Base-by-base conservation (phyloP, 2,113 vertebrate genomes). In the Danionella cerebrum region DNA sequence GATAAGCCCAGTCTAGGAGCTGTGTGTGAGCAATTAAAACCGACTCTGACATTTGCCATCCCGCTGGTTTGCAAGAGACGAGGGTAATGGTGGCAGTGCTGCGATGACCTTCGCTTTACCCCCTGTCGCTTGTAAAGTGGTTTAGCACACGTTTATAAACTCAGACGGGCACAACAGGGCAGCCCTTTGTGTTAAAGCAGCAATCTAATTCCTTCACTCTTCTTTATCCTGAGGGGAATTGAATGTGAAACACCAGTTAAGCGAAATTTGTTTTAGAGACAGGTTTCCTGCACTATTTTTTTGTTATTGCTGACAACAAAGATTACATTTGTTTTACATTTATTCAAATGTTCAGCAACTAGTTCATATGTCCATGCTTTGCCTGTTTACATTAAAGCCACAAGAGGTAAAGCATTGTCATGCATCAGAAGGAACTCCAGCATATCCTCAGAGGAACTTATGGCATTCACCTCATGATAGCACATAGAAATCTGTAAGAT, bases 11-110 rank as follows among this genome's bases (percentile, higher is more conserved):
- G 57, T 39, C 21, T 11, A 48, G 58, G 41, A 24, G 45, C 29
- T 31, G 38, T 21, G 58, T 3, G 14, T 45, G 53, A 65, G 65
- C 70, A 69, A 76, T 76, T 68, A 76, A 65, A 62, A 72, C 29
- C 24, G 50, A 41, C 50, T 44, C 29, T 68, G 65, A 67, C 62
- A 65, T 76, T 53, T 72, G 65, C 65, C 27, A 45, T 38, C 52
- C 44, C 12, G 65, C 58, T 55, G 63, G 71, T 39, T 66, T 59
- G 35, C 14, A 2, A 19, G 48, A 38, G 19, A 58, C 18, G 45
- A 58, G 52, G 38, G 55, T 67, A 25, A 18, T 48, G 19, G 42
- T 42, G 24, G 5, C 21, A 52, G 36, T 19, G 42, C 19, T 10
- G 33, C n/a, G 25, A 27, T 47, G 53, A 65, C 62, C 62, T 65